Base-by-base conservation (phyloP, 2,888 invertebrate genomes). In the Mythimna loreyi region DNA sequence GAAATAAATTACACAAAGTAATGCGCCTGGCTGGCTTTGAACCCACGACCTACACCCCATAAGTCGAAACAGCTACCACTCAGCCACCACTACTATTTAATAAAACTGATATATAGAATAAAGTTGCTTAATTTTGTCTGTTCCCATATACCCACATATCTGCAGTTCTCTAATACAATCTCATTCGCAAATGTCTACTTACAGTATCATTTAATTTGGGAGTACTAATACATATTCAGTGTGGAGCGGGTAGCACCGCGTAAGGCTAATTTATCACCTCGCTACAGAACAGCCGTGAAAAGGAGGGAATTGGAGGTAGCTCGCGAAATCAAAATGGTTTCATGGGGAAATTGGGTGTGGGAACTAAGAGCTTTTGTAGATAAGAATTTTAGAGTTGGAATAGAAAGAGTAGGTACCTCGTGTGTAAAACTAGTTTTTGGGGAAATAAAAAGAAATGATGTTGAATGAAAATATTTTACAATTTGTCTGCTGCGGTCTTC, bases 141-240 rank as follows among this genome's bases (percentile, higher is more conserved):
- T n/a, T 16, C 6, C 6, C 16, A 55, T 21, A 36, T n/a, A 25
- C 25, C 25, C 30, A 47, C 47, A 23, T 40, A 56, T 63, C 43
- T 57, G 47, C 25, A 53, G 16, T 45, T 25, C 43, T 40, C 19
- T 25, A 53, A 58, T 59, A 59, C 47, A 57, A 61, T 76, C 76
- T 47, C 53, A 33, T 80, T 80, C 56, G 56, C 61, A 55, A 52
- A 16, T 21, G 71, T 47, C 58, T 61, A 58, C 53, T 36, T 55
- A 50, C 77, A 65, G 64, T 68, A 71, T 69, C 82, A 67, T 81
- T 81, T 81, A 81, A 81, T 83, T 81, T 81, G 78, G 74, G 55
- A 81, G 67, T 60, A 78, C 74, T 83, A 73, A 81, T 81, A 81
- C 84, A 81, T 81, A 81, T 83, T 81, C 81, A 81, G 68, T 58